Conservation (phyloP, 1,140 invertebrate genomes). For the Proctacanthus coquilletti region DNA sequence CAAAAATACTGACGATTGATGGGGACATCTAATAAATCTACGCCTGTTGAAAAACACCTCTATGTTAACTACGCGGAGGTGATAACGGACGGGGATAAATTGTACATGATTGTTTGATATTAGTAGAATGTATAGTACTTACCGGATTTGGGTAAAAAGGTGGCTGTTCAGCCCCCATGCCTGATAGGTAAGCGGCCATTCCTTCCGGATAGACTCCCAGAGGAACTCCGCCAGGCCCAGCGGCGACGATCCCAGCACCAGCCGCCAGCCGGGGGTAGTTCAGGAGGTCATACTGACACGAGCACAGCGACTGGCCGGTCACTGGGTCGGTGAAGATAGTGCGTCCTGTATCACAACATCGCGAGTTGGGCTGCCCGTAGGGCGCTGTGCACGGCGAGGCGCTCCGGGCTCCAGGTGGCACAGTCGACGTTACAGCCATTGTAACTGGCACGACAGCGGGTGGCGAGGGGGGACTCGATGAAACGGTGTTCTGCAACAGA, state of each 20-base stretch:
- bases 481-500: constrained; percentile 27
- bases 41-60: no score
- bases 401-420: constrained; percentile 34
- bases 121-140: constrained; percentile 30
- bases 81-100: no score
- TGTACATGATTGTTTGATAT: no score
- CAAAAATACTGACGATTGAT: no score
- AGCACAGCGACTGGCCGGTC: constrained; percentile 83
- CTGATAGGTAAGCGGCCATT: constrained; percentile 66
- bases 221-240: constrained; percentile 33
- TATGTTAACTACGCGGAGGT: no score
- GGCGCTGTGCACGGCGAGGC: constrained; percentile 31
- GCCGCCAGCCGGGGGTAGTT: constrained; percentile 66
- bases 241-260: constrained; percentile 35
- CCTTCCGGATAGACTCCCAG: constrained; percentile 54
- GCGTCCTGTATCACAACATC: constrained; percentile 83
- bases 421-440: constrained; percentile 29
- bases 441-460: constrained; percentile 21
- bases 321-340: constrained; percentile 83
- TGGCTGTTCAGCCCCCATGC: constrained; percentile 59
- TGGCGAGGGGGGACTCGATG: constrained; percentile 28
- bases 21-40: no score
- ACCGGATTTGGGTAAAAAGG: constrained; percentile 69
- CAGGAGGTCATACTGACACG: constrained; percentile 72
- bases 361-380: constrained; percentile 38